Conservation (phyloP, 2,888 invertebrate species). For the Hirtodrosophila cameraria region DNA sequence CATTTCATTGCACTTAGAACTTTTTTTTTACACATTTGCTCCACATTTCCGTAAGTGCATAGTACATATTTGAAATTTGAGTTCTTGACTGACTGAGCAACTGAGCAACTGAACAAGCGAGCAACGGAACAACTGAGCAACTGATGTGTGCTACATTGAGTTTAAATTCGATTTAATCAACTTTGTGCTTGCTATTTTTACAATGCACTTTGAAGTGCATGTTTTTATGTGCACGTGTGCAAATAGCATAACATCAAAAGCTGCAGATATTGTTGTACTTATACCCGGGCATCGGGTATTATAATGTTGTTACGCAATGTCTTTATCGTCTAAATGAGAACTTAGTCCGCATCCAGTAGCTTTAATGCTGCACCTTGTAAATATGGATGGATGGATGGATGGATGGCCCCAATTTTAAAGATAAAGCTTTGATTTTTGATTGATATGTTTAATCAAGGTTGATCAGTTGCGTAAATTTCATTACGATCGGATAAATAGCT, state of each 20-base stretch:
- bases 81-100: constrained; percentile 16
- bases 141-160: constrained; percentile 27
- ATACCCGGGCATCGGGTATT: too few relatives aligned
- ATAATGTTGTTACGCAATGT: too few relatives aligned
- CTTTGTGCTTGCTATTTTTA: constrained; percentile 34
- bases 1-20: constrained; percentile 30
- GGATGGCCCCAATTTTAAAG: too few relatives aligned
- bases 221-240: constrained; percentile 33
- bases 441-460: too few relatives aligned
- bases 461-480: too few relatives aligned
- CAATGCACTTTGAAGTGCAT: constrained; percentile 13
- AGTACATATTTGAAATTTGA: constrained; percentile 23
- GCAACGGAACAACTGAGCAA: constrained; percentile 17
- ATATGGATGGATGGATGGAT: too few relatives aligned
- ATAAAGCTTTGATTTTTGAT: too few relatives aligned
- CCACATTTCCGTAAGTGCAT: constrained; percentile 15
- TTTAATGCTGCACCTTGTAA: too few relatives aligned
- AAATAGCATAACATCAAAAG: constrained; percentile 5
- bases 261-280: background rate
- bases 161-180: constrained; percentile 47
- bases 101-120: constrained; percentile 7
- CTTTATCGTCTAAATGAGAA: too few relatives aligned
- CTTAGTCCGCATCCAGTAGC: too few relatives aligned
- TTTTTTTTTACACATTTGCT: constrained; percentile 31
- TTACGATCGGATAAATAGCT: too few relatives aligned